Percentiles rank a stretch among this genome's conserved stretches.
Conservation (phyloP, 2,888 invertebrate species). For the Graphium colonna region DNA sequence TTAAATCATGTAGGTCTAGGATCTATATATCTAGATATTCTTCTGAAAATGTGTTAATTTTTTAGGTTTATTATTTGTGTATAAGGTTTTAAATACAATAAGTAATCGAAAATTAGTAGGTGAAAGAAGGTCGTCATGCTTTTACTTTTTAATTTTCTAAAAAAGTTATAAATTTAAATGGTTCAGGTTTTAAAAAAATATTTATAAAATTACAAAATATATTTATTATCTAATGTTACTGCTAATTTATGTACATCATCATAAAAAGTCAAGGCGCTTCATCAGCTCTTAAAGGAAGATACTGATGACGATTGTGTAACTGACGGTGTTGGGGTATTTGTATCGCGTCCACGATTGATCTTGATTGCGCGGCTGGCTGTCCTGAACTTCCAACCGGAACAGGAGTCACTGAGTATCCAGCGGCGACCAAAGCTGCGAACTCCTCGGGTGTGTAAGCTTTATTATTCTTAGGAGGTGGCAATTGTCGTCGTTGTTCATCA, state of each 20-base stretch:
- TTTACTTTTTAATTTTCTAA: no score
- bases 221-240: conserved; percentile 53
- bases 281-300: conserved; percentile 67
- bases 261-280: conserved; percentile 61
- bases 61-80: no score
- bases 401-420: conserved; percentile 74
- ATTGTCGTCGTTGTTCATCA: conserved; percentile 60
- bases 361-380: conserved; percentile 58
- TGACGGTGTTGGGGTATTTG: conserved; percentile 39
- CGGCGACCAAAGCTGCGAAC: conserved; percentile 69
- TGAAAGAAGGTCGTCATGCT: no score
- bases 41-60: no score
- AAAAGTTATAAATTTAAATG: no score
- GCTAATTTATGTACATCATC: conserved; percentile 59
- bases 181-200: conserved; percentile 1
- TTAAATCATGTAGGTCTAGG: no score
- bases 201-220: conserved; percentile 16
- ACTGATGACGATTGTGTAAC: conserved; percentile 58
- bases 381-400: conserved; percentile 60
- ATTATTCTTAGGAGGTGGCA: conserved; percentile 73
- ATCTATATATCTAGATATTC: no score
- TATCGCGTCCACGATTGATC: conserved; percentile 50
- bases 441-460: conserved; percentile 76
- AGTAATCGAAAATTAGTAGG: no score
- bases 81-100: no score